A percentile compares a stretch with the other conserved stretches of the same genome.
Evolutionary conservation across 2,113 vertebrate genomes (phyloP).

Genomic region (Regulus satrapa): DNA sequence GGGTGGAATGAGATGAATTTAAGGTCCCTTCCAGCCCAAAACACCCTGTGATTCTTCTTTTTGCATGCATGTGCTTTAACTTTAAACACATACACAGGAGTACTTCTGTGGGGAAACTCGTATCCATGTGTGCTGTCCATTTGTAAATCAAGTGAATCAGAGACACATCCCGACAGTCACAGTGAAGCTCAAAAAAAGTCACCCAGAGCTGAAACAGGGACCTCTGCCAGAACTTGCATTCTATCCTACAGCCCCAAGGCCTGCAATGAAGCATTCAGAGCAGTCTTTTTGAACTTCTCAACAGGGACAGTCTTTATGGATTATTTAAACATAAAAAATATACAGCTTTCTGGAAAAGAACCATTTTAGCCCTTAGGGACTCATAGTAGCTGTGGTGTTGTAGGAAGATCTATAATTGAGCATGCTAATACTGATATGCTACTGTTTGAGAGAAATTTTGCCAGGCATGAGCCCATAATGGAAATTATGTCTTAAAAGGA

Average conservation of each 20-base stretch:
- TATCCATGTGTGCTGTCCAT: fast-evolving
- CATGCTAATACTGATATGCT: background rate
- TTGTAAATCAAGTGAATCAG: background rate
- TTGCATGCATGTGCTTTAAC: background rate
- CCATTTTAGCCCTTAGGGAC: constrained; percentile 9
- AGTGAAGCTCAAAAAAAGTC: background rate
- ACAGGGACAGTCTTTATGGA: constrained; percentile 39
- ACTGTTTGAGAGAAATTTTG: background rate
- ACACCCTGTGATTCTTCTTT: background rate
- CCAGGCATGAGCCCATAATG: background rate
- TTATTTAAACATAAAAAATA: constrained; percentile 59
- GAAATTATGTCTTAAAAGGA: constrained; percentile 10
- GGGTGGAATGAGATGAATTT: background rate
- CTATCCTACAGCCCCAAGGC: background rate
- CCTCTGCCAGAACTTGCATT: background rate
- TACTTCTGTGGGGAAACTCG: fast-evolving
- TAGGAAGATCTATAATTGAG: constrained; percentile 2
- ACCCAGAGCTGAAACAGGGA: background rate
- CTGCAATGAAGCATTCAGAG: background rate
- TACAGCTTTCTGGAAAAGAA: background rate
- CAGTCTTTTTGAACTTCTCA: constrained; percentile 23
- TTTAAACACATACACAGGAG: background rate
- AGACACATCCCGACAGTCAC: background rate
- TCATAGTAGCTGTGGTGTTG: background rate
- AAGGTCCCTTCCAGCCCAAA: background rate